Conservation (phyloP, 2,888 invertebrate species). For the Cephus runcator region DNA sequence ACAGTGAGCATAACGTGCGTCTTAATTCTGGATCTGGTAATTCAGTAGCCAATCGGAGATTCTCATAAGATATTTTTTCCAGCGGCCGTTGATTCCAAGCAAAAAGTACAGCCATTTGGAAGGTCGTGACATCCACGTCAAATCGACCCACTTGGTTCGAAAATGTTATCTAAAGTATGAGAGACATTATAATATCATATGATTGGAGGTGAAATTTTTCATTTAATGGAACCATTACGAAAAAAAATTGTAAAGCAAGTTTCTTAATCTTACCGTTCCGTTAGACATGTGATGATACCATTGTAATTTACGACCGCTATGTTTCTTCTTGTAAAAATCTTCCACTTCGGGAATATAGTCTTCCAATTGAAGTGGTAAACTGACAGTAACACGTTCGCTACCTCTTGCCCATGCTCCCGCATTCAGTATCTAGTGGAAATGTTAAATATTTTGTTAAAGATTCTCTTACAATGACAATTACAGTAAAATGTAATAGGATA, state of each 20-base stretch:
- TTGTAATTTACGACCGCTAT: conserved; percentile 96
- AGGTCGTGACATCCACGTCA: conserved; percentile 98
- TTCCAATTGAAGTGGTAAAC: conserved; percentile 96
- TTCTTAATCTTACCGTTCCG: conserved; percentile 76
- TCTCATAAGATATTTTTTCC: conserved; percentile 96
- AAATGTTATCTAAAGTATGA: conserved; percentile 81
- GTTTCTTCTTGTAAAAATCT: conserved; percentile 97
- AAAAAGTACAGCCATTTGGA: conserved; percentile 99
- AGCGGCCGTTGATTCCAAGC: conserved; percentile 97
- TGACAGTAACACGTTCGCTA: conserved; percentile 93
- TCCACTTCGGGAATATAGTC: conserved; percentile 99
- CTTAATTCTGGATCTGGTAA: conserved; percentile 94
- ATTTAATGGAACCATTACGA: conserved; percentile 7
- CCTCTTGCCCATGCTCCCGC: conserved; percentile 98
- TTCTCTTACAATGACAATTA: background rate
- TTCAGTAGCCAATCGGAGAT: conserved; percentile 94
- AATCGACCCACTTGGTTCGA: conserved; percentile 91
- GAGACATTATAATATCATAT: background rate
- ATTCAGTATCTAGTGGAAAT: conserved; percentile 79
- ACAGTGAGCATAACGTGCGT: conserved; percentile 94
- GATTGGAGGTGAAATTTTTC: background rate
- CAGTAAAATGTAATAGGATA: background rate
- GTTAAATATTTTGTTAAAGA: background rate
- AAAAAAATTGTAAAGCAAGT: background rate
- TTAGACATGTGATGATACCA: conserved; percentile 99